Percentiles rank a stretch among this genome's conserved stretches.
Evolutionary conservation across 2,113 vertebrate species (phyloP).

Genomic region (Gallinago undulata): DNA sequence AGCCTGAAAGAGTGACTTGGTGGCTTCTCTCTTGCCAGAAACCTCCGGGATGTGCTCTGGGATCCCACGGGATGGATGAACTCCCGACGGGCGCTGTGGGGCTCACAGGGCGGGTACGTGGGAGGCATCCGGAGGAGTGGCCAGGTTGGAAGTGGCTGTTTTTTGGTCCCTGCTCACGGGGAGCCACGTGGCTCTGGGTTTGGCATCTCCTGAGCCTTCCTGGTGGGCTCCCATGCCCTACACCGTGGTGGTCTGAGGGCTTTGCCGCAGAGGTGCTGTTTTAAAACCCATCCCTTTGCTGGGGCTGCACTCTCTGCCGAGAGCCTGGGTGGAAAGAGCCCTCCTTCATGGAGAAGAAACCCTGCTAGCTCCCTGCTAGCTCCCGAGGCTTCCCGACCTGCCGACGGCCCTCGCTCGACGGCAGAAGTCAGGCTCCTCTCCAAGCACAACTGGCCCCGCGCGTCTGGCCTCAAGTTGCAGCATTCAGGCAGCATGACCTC

Average conservation of each 20-base stretch:
- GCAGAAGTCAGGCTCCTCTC: slow-evolving; percentile 4
- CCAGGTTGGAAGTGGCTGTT: rapidly evolving
- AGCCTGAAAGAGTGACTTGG: neutral
- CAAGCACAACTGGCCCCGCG: slow-evolving; percentile 22
- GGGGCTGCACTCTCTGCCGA: neutral
- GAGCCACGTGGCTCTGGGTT: rapidly evolving
- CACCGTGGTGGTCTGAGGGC: rapidly evolving
- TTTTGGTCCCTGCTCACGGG: rapidly evolving
- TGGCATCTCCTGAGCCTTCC: neutral
- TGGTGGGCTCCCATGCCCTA: neutral
- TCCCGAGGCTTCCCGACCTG: neutral
- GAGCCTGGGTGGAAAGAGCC: neutral
- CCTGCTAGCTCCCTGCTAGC: neutral
- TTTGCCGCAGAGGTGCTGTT: neutral
- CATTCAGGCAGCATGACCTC: slow-evolving; percentile 68
- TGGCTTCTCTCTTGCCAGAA: neutral
- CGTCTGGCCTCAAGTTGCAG: slow-evolving; percentile 66
- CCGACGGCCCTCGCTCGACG: neutral
- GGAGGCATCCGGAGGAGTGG: neutral
- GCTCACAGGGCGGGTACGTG: neutral
- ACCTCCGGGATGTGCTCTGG: neutral
- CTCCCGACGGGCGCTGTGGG: rapidly evolving
- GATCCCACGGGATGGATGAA: neutral
- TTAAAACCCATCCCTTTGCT: neutral
- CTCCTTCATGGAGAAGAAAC: neutral